Conservation (phyloP, 2,888 invertebrate species). For the Netelia virgata region DNA sequence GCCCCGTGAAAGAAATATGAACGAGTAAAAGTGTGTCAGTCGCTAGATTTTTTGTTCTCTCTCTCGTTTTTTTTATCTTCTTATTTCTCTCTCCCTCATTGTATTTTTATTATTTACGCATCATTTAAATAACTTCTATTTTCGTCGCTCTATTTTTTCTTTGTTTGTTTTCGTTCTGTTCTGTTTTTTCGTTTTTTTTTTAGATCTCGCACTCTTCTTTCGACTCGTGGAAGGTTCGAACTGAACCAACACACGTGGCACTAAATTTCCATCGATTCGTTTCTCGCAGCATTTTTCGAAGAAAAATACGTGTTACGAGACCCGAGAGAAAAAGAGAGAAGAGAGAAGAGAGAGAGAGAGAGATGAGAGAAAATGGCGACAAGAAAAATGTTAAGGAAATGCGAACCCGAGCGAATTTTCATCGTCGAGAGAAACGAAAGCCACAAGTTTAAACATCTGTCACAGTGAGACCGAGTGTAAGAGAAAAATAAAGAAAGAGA, state of each 20-base stretch:
- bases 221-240: neutral
- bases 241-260: no score
- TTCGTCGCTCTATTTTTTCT: neutral
- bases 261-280: no score
- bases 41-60: constrained; percentile 26
- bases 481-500: neutral
- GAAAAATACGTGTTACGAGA: no score
- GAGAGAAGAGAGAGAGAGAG: no score
- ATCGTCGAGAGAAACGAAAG: neutral
- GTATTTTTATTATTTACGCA: neutral
- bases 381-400: no score
- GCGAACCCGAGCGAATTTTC: neutral
- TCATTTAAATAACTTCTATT: constrained; percentile 21
- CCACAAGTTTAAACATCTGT: constrained; percentile 21
- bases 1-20: constrained; percentile 57
- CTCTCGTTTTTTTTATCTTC: neutral
- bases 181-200: neutral
- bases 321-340: no score
- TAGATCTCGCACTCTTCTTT: neutral
- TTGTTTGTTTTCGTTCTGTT: neutral
- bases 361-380: no score
- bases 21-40: constrained; percentile 57
- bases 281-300: no score
- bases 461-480: neutral
- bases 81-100: no score